Conservation (phyloP, 2,113 vertebrate species). For the Gadus macrocephalus region DNA sequence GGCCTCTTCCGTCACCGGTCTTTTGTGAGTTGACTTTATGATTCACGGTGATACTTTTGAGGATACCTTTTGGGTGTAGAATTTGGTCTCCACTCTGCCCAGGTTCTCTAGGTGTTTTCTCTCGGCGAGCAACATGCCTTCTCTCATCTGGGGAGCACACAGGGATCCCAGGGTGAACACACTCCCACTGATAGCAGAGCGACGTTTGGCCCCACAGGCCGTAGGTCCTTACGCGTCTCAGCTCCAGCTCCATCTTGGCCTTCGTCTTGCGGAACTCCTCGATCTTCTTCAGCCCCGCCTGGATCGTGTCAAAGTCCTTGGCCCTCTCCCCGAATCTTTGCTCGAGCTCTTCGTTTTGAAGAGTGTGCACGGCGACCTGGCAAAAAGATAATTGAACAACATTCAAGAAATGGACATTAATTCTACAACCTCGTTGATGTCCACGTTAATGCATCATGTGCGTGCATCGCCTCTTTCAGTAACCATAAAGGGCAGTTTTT, state of each 20-base stretch:
- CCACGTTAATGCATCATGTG: background rate
- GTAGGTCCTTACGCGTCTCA: slow-evolving; percentile 61
- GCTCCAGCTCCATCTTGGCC: slow-evolving; percentile 78
- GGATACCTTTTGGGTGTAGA: slow-evolving; percentile 83
- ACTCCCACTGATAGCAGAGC: background rate
- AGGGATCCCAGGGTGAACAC: background rate
- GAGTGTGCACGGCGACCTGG: slow-evolving; percentile 66
- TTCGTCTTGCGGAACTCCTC: slow-evolving; percentile 77
- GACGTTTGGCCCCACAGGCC: background rate
- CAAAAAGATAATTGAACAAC: slow-evolving; percentile 16
- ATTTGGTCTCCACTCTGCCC: slow-evolving; percentile 72
- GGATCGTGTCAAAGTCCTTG: slow-evolving; percentile 75
- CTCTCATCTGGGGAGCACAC: slow-evolving; percentile 68
- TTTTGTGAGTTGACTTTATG: background rate
- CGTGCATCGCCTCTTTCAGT: slow-evolving; percentile 20
- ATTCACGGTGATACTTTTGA: background rate
- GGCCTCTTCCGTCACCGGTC: too few relatives aligned
- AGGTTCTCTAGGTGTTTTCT: slow-evolving; percentile 75
- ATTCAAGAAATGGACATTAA: background rate
- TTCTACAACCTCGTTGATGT: background rate
- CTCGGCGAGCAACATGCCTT: slow-evolving; percentile 67
- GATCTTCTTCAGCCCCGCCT: slow-evolving; percentile 75
- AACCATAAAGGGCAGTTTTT: slow-evolving; percentile 14
- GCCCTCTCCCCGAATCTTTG: slow-evolving; percentile 71
- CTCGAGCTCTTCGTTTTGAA: slow-evolving; percentile 72